Percentiles rank a stretch among this genome's conserved stretches.
phyloP scores from a whole-genome alignment of 2,888 invertebrate genomes.

The Scotopteryx bipunctaria region DNA sequence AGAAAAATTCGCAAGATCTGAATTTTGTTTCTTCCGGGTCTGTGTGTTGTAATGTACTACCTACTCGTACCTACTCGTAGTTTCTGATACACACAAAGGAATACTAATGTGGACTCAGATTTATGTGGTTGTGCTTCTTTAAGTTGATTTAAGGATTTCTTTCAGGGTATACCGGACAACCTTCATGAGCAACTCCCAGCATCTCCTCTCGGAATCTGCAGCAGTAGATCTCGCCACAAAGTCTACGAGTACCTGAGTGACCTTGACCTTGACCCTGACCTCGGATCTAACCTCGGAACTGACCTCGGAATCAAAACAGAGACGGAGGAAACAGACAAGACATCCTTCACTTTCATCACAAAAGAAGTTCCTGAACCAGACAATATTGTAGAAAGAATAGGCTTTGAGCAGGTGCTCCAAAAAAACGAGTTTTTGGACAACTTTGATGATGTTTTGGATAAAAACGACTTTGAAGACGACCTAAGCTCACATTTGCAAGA shows the following conservation, averaged over 20 bases:
- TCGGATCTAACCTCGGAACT: not conserved
- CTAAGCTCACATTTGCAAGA: conserved; percentile 1
- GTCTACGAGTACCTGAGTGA: conserved; percentile 3
- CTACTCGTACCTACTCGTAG: too few species aligned
- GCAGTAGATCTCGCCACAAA: conserved; percentile 3
- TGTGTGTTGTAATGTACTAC: too few species aligned
- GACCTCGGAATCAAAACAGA: conserved; percentile 22
- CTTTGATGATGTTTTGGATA: not conserved
- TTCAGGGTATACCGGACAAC: conserved; percentile 12
- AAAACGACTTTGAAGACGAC: conserved; percentile 8
- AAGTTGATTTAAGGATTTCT: too few species aligned
- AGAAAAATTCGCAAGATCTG: too few species aligned
- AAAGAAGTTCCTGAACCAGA: conserved; percentile 4
- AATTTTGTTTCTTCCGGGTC: too few species aligned
- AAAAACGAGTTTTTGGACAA: conserved; percentile 13
- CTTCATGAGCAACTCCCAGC: conserved; percentile 15
- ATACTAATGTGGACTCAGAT: too few species aligned
- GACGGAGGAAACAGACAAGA: conserved; percentile 10
- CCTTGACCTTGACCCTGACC: conserved; percentile 2
- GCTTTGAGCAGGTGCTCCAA: conserved; percentile 6
- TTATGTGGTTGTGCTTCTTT: too few species aligned
- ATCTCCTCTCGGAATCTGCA: conserved; percentile 3
- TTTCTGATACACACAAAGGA: too few species aligned
- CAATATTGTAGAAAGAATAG: not conserved
- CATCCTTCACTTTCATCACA: conserved; percentile 4